Evolutionary conservation across 1,140 invertebrate species (phyloP), one percentile per base, ranked within the genome.

Genomic region (Drosophila lini): DNA sequence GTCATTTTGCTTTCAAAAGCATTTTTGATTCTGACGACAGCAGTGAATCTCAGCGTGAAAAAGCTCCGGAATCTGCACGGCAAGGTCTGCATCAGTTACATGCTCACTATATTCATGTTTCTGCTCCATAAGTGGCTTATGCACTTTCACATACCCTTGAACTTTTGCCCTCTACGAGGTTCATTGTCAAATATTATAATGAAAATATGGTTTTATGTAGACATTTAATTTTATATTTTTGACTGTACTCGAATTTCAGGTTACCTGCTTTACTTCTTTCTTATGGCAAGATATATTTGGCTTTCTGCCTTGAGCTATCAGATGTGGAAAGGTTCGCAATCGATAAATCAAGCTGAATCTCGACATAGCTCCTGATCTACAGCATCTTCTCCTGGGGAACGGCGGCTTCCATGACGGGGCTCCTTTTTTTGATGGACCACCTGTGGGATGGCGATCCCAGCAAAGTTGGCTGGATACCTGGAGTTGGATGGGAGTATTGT

Each of bases 1-100:
- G 38, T 44, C 2, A 10, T 31, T 2, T 32, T 7, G 9, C 15
- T 41, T 11, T 41, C 22, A 5, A 15, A 25, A 15, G 2, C 15
- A 11, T 56, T 36, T 9, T 41, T 40, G 25, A 1, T 28, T 10
- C 16, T 59, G 3, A 47, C 16, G 6, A 45, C 32, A 0, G 16
- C 28, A 9, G 38, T 59, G n/a, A 34, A 59, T 47, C 41, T 59
- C 10, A 47, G 7, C 5, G 40, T 34, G 9, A 47, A 47, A 5
- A 10, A 47, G 28, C 57, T 40, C 6, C 38, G 38, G 3, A n/a
- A 40, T n/a, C 6, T 40, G 6, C 38, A 40, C 13, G 38, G 38
- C 38, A 40, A n/a, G 38, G 38, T 40, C 38, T 40, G 15, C 38
- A 40, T 40, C 38, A 40, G 38, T 40, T 40, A 40, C 38, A 40